These are phyloP conservation scores for Megalonaias nervosa DNA, from an alignment of 1,140 invertebrate species.

Conservation along the genomic window DNA sequence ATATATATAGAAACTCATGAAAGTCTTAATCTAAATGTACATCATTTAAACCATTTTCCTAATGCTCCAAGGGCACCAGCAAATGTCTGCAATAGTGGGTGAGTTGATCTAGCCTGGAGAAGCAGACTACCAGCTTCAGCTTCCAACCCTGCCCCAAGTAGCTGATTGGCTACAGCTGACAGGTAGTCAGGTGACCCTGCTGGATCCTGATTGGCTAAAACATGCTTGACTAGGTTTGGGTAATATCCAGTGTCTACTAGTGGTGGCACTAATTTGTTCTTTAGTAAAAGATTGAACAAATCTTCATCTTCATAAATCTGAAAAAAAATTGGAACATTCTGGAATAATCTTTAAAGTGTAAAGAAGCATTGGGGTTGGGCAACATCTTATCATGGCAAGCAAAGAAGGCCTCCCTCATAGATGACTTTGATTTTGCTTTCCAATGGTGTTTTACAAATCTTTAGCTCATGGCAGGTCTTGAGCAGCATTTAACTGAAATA, in stretches of 20 bases:
- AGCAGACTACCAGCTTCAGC: slow-evolving; percentile 56
- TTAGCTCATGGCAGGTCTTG: too few species aligned
- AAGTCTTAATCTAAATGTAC: background rate
- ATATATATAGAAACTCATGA: too few species aligned
- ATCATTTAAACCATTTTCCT: slow-evolving; percentile 45
- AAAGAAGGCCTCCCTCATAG: background rate
- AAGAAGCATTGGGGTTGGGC: background rate
- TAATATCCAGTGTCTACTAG: slow-evolving; percentile 46
- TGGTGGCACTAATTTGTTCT: slow-evolving; percentile 39
- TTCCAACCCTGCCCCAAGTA: slow-evolving; percentile 41
- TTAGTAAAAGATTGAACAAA: slow-evolving; percentile 46
- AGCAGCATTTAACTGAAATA: too few species aligned
- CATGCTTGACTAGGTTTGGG: slow-evolving; percentile 33
- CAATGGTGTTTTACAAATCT: too few species aligned
- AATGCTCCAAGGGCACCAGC: slow-evolving; percentile 40
- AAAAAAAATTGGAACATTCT: background rate
- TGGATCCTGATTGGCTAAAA: slow-evolving; percentile 40
- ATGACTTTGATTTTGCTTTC: too few species aligned
- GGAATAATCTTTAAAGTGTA: too few species aligned
- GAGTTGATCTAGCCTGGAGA: slow-evolving; percentile 44
- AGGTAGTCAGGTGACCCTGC: slow-evolving; percentile 37
- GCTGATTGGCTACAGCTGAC: slow-evolving; percentile 37
- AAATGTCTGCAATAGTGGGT: slow-evolving; percentile 53
- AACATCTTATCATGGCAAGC: slow-evolving; percentile 14
- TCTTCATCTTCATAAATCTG: slow-evolving; percentile 40